These are phyloP conservation scores for Sarcophaga subvicina DNA, from an alignment of 2,888 invertebrate species.

Conservation along the genomic window DNA sequence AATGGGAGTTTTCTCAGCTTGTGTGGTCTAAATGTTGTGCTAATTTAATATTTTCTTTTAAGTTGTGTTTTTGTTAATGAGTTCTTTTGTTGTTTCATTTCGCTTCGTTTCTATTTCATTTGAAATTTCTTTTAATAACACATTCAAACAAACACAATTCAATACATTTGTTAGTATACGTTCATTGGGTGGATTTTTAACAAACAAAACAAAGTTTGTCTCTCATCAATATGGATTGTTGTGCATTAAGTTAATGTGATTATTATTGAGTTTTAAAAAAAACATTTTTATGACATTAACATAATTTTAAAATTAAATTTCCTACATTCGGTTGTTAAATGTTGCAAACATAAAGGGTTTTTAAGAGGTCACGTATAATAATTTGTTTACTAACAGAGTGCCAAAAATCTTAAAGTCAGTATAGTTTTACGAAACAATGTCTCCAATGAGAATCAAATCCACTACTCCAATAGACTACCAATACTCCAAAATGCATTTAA, in stretches of 20 bases:
- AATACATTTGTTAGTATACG: constrained; percentile 35
- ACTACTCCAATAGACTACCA: too few relatives aligned
- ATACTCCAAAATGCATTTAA: too few relatives aligned
- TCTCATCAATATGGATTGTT: constrained; percentile 4
- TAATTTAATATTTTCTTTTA: constrained; percentile 34
- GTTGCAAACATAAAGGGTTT: too few relatives aligned
- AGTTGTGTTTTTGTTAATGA: not conserved
- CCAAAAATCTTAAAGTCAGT: too few relatives aligned
- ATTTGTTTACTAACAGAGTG: too few relatives aligned
- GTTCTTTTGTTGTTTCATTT: constrained; percentile 9
- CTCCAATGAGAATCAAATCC: too few relatives aligned
- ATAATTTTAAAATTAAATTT: too few relatives aligned
- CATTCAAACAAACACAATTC: constrained; percentile 16
- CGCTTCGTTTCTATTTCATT: constrained; percentile 10
- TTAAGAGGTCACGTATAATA: too few relatives aligned
- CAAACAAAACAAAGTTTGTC: not conserved
- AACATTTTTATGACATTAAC: too few relatives aligned
- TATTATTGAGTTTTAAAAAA: not conserved
- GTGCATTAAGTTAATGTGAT: not conserved
- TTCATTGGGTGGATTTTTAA: constrained; percentile 33
- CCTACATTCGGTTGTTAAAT: too few relatives aligned
- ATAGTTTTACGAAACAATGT: too few relatives aligned
- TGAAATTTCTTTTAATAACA: not conserved
- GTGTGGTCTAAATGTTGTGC: constrained; percentile 85
- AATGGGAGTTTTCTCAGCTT: constrained; percentile 92